phyloP scores from a whole-genome alignment of 2,888 invertebrate species.

The Hesperia comma region DNA sequence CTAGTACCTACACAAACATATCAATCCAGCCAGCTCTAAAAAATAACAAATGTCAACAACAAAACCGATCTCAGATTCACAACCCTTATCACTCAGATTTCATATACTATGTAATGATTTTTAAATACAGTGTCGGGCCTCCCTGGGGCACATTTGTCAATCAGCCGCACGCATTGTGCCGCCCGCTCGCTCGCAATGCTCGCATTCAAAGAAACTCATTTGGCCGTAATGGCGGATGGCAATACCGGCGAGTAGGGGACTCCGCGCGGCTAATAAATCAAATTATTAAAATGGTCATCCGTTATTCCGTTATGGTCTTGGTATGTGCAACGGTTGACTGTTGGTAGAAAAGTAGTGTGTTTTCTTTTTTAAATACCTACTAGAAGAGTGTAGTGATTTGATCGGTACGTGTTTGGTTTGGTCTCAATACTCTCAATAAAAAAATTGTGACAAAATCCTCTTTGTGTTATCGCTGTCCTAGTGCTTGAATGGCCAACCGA shows the following conservation, averaged over 20 bases:
- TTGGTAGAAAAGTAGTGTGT: neutral
- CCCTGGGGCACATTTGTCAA: conserved; percentile 30
- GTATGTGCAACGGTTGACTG: neutral
- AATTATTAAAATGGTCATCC: conserved; percentile 48
- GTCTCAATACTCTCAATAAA: too few relatives aligned
- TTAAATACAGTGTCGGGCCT: conserved; percentile 26
- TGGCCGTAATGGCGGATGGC: conserved; percentile 20
- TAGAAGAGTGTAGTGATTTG: too few relatives aligned
- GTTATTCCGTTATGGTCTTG: conserved; percentile 35
- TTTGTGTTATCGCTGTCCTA: too few relatives aligned
- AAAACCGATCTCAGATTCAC: conserved; percentile 5
- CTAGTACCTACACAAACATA: neutral
- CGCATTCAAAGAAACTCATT: conserved; percentile 21
- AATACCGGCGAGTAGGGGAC: neutral
- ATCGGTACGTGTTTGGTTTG: too few relatives aligned
- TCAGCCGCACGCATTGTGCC: conserved; percentile 18
- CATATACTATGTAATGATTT: conserved; percentile 34
- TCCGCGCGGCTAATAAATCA: conserved; percentile 46
- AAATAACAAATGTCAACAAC: conserved; percentile 4
- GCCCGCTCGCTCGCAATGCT: conserved; percentile 5
- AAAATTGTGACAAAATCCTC: too few relatives aligned
- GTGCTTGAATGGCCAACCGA: too few relatives aligned
- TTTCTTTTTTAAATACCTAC: too few relatives aligned
- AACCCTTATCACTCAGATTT: conserved; percentile 18
- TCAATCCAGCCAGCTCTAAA: neutral